These are phyloP conservation scores for Basileuterus tristriatus DNA, from an alignment of 2,797 vertebrate genomes.

Conservation along the genomic window DNA sequence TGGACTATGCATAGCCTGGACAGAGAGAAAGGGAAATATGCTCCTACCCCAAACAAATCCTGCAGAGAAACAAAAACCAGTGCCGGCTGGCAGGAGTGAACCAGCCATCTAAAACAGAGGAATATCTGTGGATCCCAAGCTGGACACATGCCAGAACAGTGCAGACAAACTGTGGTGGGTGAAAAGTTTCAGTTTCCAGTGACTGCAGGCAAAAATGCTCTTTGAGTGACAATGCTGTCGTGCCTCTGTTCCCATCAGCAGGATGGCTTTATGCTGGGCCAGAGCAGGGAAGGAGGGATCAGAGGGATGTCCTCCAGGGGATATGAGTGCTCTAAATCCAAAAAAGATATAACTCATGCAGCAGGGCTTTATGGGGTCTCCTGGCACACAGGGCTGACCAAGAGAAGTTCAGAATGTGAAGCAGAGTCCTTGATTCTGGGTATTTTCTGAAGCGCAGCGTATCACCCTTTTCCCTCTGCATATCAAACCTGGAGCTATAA, in stretches of 20 bases:
- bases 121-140: background rate
- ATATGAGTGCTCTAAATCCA: background rate
- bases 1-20: background rate
- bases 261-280: rapidly evolving
- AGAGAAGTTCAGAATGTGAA: background rate
- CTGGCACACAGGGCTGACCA: background rate
- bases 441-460: background rate
- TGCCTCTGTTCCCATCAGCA: background rate
- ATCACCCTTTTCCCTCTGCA: background rate
- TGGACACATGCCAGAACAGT: background rate
- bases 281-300: background rate
- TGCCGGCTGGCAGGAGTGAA: background rate
- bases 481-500: background rate
- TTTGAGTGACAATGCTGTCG: background rate
- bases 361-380: background rate
- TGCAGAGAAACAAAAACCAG: background rate
- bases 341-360: background rate
- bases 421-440: background rate
- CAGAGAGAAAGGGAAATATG: background rate
- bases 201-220: background rate
- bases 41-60: background rate
- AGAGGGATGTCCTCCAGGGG: background rate
- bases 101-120: background rate
- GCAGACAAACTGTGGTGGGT: background rate
- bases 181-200: background rate